Evolutionary conservation across 2,797 vertebrate species (phyloP).

Genomic region (Clarias pachynema): DNA sequence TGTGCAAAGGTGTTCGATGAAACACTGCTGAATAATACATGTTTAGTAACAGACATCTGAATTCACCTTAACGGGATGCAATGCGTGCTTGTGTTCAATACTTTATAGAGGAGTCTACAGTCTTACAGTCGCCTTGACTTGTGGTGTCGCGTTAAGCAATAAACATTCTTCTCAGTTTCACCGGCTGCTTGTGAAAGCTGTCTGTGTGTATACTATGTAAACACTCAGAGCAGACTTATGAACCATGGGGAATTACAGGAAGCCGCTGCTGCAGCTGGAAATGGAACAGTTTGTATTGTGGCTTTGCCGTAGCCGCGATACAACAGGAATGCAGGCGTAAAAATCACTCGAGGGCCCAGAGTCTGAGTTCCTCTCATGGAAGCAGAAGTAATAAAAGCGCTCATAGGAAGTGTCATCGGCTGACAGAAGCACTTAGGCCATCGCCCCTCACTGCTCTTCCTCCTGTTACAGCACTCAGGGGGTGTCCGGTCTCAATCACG

Average conservation of each 20-base stretch:
- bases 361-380: slow-evolving; percentile 42
- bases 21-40: slow-evolving; percentile 14
- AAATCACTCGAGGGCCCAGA: slow-evolving; percentile 41
- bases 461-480: slow-evolving; percentile 52
- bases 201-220: slow-evolving; percentile 39
- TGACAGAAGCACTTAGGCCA: slow-evolving; percentile 56
- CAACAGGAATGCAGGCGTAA: slow-evolving; percentile 41
- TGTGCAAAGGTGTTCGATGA: slow-evolving; percentile 1
- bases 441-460: slow-evolving; percentile 47
- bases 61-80: slow-evolving; percentile 20
- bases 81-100: slow-evolving; percentile 10
- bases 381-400: slow-evolving; percentile 59
- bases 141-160: slow-evolving; percentile 46
- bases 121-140: slow-evolving; percentile 28
- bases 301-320: slow-evolving; percentile 28
- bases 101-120: slow-evolving; percentile 30
- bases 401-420: slow-evolving; percentile 60
- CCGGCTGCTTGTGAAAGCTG: slow-evolving; percentile 37
- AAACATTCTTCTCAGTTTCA: slow-evolving; percentile 40
- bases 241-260: slow-evolving; percentile 39
- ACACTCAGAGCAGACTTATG: slow-evolving; percentile 43
- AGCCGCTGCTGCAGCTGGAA: slow-evolving; percentile 36
- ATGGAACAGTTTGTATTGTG: slow-evolving; percentile 46
- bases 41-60: slow-evolving; percentile 14
- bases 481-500: slow-evolving; percentile 50